Evolutionary conservation across 1,140 invertebrate species (phyloP), one percentile per base, ranked within the genome.

Genomic region (Drosophila nigrodunni): DNA sequence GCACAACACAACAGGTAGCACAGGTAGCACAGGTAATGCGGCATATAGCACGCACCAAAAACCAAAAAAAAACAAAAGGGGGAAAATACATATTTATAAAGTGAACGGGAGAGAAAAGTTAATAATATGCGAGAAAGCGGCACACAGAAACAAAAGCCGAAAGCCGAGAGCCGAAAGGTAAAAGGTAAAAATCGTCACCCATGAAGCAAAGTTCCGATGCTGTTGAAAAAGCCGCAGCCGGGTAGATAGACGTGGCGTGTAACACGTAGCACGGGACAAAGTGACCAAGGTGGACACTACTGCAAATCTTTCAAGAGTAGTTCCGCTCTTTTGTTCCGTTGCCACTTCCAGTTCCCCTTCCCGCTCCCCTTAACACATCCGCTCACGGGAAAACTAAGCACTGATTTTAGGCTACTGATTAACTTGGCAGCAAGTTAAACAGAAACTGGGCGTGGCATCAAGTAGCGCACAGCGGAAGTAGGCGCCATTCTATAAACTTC

Each of bases 251-350:
- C 2, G 34, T 18, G 35, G 52, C 35, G 39, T 15, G n/a, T 41
- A 30, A 25, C 30, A 10, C 7, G 50, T 9, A 21, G 41, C 43
- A 68, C 35, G 55, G 41, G 64, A 41, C 65, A 68, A 58, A 46
- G 37, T 52, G 41, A 18, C 21, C 64, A 66, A 65, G 62, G 37
- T 55, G 41, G 49, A 25, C 60, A 13, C 61, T 15, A 52, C 67
- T 64, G 83, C 80, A 81, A 89, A 82, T 91, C 89, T 91, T 91
- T 91, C 89, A 89, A 91, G 88, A 91, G 88, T 91, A 91, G 88
- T 91, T 91, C 88, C 88, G 88, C 88, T 91, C 80, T 91, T 89
- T 91, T 91, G 88, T 91, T 88, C 54, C 6, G 37, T 50, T 68
- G 43, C 54, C 67, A 46, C 41, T 44, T 37, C 54, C 75, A 47